Conservation (phyloP, 2,113 vertebrate species). For the Chinchilla lanigera region DNA sequence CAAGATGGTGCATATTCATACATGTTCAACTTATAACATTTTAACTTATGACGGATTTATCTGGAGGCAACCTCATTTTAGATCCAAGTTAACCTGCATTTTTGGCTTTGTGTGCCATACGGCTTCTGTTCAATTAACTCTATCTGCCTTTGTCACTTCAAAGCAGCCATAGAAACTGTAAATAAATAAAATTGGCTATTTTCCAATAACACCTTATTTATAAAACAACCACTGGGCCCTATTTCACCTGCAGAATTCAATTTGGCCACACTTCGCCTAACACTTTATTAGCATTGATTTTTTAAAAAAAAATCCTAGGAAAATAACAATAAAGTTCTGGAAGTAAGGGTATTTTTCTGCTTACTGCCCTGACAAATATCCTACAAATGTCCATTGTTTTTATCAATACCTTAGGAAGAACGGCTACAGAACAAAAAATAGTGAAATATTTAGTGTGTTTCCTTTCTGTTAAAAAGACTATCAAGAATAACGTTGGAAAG, state of each 20-base stretch:
- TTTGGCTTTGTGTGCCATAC: neutral
- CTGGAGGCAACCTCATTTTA: neutral
- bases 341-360: neutral
- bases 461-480: neutral
- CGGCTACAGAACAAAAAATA: neutral
- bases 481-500: neutral
- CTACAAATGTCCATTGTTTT: neutral
- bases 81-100: neutral
- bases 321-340: neutral
- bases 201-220: neutral
- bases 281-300: neutral
- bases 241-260: neutral
- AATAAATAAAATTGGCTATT: neutral
- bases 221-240: neutral
- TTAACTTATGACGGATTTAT: neutral
- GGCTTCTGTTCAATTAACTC: neutral
- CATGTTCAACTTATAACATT: neutral
- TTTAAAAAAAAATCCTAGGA: neutral
- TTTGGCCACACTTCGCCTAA: neutral
- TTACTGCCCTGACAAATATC: neutral
- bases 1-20: too few relatives aligned
- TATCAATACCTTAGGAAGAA: neutral
- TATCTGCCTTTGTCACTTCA: neutral
- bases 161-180: neutral
- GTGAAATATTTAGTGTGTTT: neutral